These are phyloP conservation scores for Drosophila biarmipes DNA, from an alignment of 1,140 invertebrate species.

Conservation along the genomic window DNA sequence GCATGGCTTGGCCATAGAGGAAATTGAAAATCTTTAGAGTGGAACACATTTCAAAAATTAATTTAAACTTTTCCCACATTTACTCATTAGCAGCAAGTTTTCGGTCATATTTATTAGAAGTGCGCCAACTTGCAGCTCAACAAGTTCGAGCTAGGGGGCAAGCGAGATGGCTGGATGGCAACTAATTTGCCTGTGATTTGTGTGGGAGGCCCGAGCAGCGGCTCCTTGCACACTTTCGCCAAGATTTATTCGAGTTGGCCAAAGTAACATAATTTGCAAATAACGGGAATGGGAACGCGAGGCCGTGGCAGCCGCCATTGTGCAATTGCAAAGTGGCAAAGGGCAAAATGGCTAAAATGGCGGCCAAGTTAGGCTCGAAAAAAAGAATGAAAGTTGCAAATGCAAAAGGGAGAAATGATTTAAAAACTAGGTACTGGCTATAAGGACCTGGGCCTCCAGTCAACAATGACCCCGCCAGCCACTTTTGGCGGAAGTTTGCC, in stretches of 20 bases:
- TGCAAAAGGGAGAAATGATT: slow-evolving; percentile 57
- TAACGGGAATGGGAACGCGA: slow-evolving; percentile 27
- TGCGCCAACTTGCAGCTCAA: slow-evolving; percentile 65
- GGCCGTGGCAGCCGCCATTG: slow-evolving; percentile 21
- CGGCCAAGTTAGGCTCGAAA: slow-evolving; percentile 32
- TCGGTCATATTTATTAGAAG: slow-evolving; percentile 42
- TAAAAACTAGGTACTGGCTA: slow-evolving; percentile 58
- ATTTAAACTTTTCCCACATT: slow-evolving; percentile 81
- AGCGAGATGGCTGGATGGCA: slow-evolving; percentile 17
- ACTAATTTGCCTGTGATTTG: slow-evolving; percentile 79
- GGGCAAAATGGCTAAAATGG: slow-evolving; percentile 63
- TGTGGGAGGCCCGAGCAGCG: slow-evolving; percentile 30
- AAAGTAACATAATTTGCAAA: slow-evolving; percentile 78
- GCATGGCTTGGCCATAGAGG: slow-evolving; percentile 21
- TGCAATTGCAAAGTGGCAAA: slow-evolving; percentile 49
- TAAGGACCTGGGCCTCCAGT: slow-evolving; percentile 32
- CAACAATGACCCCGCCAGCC: slow-evolving; percentile 30
- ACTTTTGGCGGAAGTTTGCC: slow-evolving; percentile 34
- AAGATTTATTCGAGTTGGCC: slow-evolving; percentile 75
- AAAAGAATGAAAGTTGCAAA: slow-evolving; percentile 23
- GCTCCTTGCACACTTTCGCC: slow-evolving; percentile 25
- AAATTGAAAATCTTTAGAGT: slow-evolving; percentile 61
- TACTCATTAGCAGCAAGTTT: slow-evolving; percentile 79
- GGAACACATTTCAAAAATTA: slow-evolving; percentile 72
- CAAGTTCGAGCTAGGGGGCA: slow-evolving; percentile 52